Percentiles rank a stretch among this genome's conserved stretches.
These are phyloP conservation scores for Cirrhinus mrigala DNA, from an alignment of 2,797 vertebrate genomes.

Conservation along the genomic window DNA sequence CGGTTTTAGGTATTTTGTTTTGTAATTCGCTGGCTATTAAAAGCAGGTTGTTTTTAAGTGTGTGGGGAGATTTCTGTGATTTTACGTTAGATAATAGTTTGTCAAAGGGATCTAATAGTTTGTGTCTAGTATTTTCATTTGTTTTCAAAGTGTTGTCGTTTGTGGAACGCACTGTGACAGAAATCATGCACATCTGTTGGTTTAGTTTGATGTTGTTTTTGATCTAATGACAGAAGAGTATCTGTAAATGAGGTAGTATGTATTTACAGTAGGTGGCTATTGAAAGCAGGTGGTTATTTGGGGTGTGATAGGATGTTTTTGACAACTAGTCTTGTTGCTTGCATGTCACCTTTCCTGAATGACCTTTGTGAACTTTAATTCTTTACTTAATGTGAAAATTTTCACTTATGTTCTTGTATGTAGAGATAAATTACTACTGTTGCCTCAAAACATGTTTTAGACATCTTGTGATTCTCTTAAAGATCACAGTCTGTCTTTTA, in stretches of 20 bases:
- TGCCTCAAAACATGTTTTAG: not conserved
- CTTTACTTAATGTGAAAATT: not conserved
- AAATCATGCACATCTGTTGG: not conserved
- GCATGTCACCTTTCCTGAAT: not conserved
- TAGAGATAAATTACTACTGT: not conserved
- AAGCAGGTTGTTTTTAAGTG: not conserved
- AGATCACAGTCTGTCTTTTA: not conserved
- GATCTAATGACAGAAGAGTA: not conserved
- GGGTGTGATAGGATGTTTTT: not conserved
- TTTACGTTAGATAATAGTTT: no score
- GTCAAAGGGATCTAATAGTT: no score
- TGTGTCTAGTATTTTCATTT: no score
- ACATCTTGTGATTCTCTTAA: not conserved
- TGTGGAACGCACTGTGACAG: not conserved
- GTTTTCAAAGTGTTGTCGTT: no score
- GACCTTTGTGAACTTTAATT: not conserved
- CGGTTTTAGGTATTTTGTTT: no score
- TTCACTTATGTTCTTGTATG: not conserved
- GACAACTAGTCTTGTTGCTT: not conserved
- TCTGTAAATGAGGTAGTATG: not conserved
- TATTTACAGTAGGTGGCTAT: not conserved
- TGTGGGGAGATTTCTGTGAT: not conserved
- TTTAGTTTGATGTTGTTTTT: not conserved
- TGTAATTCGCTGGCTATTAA: no score
- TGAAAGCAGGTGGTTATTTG: not conserved